These are phyloP conservation scores for Nephrocerus scutellatus DNA, from an alignment of 2,888 invertebrate genomes.

Conservation along the genomic window DNA sequence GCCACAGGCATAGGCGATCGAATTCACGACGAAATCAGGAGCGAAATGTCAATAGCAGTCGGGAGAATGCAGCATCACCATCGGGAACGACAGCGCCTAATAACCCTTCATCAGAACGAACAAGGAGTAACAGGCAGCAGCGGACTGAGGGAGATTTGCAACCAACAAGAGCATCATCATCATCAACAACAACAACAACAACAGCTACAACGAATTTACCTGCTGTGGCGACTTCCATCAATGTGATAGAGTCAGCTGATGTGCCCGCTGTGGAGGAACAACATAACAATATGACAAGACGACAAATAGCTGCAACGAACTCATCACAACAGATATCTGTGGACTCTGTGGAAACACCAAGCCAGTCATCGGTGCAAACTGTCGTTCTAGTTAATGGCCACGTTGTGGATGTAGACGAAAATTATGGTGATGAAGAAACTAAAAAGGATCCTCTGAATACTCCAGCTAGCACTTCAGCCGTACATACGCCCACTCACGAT, in stretches of 20 bases:
- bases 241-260: conserved; percentile 7
- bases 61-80: no score
- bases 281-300: no score
- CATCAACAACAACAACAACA: conserved; percentile 19
- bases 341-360: conserved; percentile 8
- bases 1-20: conserved; percentile 44
- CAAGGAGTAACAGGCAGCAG: conserved; percentile 24
- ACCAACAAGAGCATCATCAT: no score
- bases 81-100: no score
- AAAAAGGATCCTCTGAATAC: not conserved
- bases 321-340: conserved; percentile 5
- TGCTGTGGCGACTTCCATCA: conserved; percentile 13
- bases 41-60: no score
- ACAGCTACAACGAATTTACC: conserved; percentile 8
- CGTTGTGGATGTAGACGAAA: conserved; percentile 21
- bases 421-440: not conserved
- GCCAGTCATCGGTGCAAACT: conserved; percentile 31
- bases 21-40: conserved; percentile 40
- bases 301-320: conserved; percentile 4
- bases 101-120: conserved; percentile 29
- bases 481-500: no score
- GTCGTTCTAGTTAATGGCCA: conserved; percentile 42
- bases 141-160: no score
- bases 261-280: conserved; percentile 25
- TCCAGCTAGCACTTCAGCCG: no score